Conservation (phyloP, 2,797 vertebrate species). For the Platyrinchus mystaceus region DNA sequence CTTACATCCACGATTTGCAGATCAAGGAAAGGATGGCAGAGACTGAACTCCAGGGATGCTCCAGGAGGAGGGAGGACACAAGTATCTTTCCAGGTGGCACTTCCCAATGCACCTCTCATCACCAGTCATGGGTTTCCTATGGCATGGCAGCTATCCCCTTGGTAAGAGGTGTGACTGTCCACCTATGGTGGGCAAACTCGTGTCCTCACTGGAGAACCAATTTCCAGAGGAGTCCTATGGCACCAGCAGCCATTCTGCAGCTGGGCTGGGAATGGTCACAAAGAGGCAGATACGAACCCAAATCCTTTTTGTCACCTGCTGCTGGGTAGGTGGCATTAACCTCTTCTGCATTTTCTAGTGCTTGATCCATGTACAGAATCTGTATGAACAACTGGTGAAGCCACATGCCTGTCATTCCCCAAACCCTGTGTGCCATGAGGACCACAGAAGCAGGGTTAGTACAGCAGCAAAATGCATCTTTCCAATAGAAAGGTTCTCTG, state of each 20-base stretch:
- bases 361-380: not conserved
- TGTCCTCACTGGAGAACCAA: not conserved
- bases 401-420: not conserved
- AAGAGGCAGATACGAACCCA: not conserved
- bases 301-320: not conserved
- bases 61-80: not conserved
- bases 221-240: not conserved
- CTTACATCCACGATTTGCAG: not conserved
- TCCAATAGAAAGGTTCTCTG: not conserved
- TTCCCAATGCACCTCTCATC: not conserved
- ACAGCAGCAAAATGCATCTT: not conserved
- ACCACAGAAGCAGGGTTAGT: not conserved
- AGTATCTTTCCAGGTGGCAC: not conserved
- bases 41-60: not conserved
- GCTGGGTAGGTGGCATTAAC: not conserved
- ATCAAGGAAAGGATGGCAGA: not conserved
- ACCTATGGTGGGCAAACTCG: accelerated
- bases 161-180: not conserved
- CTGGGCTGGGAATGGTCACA: not conserved
- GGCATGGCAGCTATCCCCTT: not conserved
- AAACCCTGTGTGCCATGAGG: not conserved
- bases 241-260: not conserved
- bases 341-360: not conserved
- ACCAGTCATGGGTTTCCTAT: not conserved
- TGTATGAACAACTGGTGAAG: not conserved